Conservation (phyloP, 1,140 invertebrate species). For the Drosophila orosa region DNA sequence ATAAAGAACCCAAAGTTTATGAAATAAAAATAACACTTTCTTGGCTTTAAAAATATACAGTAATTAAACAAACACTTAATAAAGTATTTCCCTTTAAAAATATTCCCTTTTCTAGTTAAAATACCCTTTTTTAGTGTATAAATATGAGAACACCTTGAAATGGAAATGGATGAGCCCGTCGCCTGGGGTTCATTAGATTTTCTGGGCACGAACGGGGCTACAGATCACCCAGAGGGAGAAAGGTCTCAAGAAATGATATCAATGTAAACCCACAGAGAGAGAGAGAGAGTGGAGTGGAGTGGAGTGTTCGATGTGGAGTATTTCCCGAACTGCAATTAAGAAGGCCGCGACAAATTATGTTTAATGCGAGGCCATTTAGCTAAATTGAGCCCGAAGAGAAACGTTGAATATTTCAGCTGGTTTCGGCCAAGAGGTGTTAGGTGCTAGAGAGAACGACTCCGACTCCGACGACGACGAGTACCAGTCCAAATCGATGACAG, state of each 20-base stretch:
- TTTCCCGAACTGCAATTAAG: constrained; percentile 45
- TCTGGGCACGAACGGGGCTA: constrained; percentile 52
- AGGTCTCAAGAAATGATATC: constrained; percentile 28
- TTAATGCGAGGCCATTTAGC: constrained; percentile 58
- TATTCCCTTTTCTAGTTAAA: neutral
- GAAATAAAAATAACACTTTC: neutral
- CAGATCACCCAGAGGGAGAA: constrained; percentile 39
- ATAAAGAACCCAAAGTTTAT: neutral
- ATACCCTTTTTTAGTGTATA: constrained; percentile 14
- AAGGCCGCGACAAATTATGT: constrained; percentile 55
- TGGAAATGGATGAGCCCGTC: constrained; percentile 36
- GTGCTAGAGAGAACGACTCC: constrained; percentile 53
- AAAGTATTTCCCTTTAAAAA: neutral
- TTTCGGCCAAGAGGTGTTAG: constrained; percentile 37
- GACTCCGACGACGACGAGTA: constrained; percentile 34
- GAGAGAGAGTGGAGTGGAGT: constrained; percentile 5
- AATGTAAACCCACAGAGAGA: constrained; percentile 16
- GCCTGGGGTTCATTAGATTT: constrained; percentile 56
- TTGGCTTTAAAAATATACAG: neutral
- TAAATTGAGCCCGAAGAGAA: constrained; percentile 43
- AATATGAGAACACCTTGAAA: constrained; percentile 37
- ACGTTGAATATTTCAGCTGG: constrained; percentile 41
- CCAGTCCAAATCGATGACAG: constrained; percentile 76
- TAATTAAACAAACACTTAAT: neutral
- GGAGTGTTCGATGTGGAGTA: constrained; percentile 21